These are phyloP conservation scores for Metellina segmentata DNA, from an alignment of 2,888 invertebrate genomes.

Conservation along the genomic window DNA sequence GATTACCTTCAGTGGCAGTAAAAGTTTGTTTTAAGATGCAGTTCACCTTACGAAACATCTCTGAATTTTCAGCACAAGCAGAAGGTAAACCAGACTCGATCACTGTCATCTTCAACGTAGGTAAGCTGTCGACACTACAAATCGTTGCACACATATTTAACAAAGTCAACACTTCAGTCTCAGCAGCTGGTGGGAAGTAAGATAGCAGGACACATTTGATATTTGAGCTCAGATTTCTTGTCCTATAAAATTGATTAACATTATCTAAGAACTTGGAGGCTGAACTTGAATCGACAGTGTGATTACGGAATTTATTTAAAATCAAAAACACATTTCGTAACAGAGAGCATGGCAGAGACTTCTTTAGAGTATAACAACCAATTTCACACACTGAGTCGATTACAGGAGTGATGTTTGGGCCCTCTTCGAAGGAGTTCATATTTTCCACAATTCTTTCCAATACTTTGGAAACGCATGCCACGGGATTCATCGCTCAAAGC, in stretches of 20 bases:
- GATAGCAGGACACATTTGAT: slow-evolving; percentile 47
- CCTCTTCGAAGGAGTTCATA: slow-evolving; percentile 42
- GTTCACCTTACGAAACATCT: slow-evolving; percentile 14
- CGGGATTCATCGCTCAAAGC: slow-evolving; percentile 39
- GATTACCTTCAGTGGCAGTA: slow-evolving; percentile 41
- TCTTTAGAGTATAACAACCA: slow-evolving; percentile 29
- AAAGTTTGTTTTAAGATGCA: slow-evolving; percentile 46
- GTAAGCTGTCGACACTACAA: not conserved
- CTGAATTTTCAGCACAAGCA: slow-evolving; percentile 42
- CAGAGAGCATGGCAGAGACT: slow-evolving; percentile 22
- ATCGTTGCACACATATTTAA: slow-evolving; percentile 33
- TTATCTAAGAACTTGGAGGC: slow-evolving; percentile 22
- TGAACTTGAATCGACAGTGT: not conserved
- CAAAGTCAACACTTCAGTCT: slow-evolving; percentile 37
- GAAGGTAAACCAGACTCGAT: slow-evolving; percentile 15
- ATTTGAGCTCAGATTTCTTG: slow-evolving; percentile 21
- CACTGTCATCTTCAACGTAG: slow-evolving; percentile 5
- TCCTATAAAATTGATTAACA: slow-evolving; percentile 31
- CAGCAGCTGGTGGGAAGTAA: slow-evolving; percentile 47
- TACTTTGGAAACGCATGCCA: slow-evolving; percentile 35
- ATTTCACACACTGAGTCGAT: slow-evolving; percentile 40
- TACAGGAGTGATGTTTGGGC: slow-evolving; percentile 14
- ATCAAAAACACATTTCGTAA: slow-evolving; percentile 42
- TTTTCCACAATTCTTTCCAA: slow-evolving; percentile 53
- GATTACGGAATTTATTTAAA: slow-evolving; percentile 4